These are phyloP conservation scores for Amphipoea lucens DNA, from an alignment of 2,888 invertebrate genomes.

Conservation along the genomic window DNA sequence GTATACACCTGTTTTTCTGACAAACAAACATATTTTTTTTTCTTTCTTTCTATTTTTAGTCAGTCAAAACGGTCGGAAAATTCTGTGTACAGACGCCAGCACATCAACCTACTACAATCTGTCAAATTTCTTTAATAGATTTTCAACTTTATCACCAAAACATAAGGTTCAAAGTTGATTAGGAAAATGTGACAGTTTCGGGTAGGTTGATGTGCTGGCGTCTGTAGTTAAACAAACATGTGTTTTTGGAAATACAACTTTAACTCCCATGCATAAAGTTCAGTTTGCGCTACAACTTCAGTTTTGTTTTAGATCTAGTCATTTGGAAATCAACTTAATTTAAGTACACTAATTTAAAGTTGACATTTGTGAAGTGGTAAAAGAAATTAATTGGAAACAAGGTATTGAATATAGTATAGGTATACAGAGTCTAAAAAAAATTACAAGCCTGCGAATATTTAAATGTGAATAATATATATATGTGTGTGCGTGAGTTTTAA, in stretches of 20 bases:
- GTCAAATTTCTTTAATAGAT: too few species aligned
- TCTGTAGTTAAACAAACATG: neutral
- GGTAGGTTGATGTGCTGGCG: too few species aligned
- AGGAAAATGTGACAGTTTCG: too few species aligned
- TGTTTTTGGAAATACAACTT: neutral
- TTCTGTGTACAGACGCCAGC: neutral
- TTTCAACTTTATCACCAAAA: too few species aligned
- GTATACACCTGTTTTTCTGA: neutral
- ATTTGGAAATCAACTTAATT: neutral
- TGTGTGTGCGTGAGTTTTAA: conserved; percentile 9
- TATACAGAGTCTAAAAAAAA: too few species aligned
- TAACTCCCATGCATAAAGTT: neutral
- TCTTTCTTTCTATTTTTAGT: neutral
- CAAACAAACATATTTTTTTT: neutral
- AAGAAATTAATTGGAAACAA: neutral
- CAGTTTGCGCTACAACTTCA: neutral
- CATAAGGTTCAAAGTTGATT: too few species aligned
- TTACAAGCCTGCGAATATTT: too few species aligned
- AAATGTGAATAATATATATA: neutral
- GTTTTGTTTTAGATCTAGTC: neutral
- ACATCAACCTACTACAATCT: too few species aligned
- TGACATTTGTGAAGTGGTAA: neutral
- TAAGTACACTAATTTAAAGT: neutral
- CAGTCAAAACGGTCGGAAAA: neutral
- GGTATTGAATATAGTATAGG: neutral